Evolutionary conservation across 1,140 invertebrate species (phyloP).

Genomic region (Platyscapa corneri): DNA sequence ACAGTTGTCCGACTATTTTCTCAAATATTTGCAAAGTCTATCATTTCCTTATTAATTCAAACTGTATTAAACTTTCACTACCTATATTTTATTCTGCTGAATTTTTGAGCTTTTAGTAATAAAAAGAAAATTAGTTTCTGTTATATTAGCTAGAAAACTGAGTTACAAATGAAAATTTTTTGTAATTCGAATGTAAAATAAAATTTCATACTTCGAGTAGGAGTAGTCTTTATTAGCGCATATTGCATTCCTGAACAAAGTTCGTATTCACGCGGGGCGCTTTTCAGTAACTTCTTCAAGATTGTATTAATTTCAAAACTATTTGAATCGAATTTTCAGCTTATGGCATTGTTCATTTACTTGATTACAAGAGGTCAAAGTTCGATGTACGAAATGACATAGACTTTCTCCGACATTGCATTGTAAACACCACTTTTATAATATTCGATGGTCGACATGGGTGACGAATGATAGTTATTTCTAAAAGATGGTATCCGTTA

Average conservation of each 20-base stretch:
- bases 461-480: neutral
- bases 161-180: too few species aligned
- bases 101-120: too few species aligned
- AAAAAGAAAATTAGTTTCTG: too few species aligned
- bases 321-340: constrained; percentile 11
- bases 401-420: neutral
- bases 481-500: neutral
- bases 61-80: too few species aligned
- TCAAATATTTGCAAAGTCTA: neutral
- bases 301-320: constrained; percentile 23
- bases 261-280: neutral
- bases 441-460: neutral
- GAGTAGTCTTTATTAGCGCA: neutral
- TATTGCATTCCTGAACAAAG: neutral
- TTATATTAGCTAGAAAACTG: too few species aligned
- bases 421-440: neutral
- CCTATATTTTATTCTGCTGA: too few species aligned
- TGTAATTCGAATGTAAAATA: too few species aligned
- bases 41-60: too few species aligned
- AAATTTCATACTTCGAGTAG: too few species aligned
- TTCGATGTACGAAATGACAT: neutral
- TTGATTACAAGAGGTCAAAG: too few species aligned
- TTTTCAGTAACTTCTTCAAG: neutral
- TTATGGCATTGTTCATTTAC: neutral
- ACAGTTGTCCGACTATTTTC: too few species aligned